These are phyloP conservation scores for Apamea epomidion DNA, from an alignment of 2,888 invertebrate genomes.

Conservation along the genomic window DNA sequence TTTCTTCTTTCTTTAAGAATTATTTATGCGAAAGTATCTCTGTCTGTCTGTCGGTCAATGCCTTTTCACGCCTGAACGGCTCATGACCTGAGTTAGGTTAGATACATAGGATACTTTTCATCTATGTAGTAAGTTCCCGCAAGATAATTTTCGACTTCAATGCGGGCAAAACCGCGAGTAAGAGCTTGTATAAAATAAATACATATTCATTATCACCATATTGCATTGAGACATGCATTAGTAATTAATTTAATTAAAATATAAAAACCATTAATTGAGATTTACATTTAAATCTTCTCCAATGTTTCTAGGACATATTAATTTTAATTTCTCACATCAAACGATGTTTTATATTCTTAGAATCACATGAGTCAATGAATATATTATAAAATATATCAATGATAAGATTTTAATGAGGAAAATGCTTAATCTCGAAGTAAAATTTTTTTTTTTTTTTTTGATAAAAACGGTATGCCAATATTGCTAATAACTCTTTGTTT, in stretches of 20 bases:
- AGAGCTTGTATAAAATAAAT: not conserved
- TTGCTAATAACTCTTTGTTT: too few relatives aligned
- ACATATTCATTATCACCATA: not conserved
- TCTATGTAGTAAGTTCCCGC: not conserved
- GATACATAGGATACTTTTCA: not conserved
- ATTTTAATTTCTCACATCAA: slow-evolving; percentile 36
- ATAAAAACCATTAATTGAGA: slow-evolving; percentile 13
- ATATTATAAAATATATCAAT: not conserved
- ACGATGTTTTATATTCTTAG: not conserved
- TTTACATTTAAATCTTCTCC: slow-evolving; percentile 18
- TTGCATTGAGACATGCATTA: slow-evolving; percentile 6
- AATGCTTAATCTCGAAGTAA: too few relatives aligned
- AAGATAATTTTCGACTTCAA: not conserved
- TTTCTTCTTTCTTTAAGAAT: too few relatives aligned
- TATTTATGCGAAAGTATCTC: too few relatives aligned
- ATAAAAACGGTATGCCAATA: too few relatives aligned
- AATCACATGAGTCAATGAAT: not conserved
- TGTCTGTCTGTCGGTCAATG: not conserved
- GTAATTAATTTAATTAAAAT: slow-evolving; percentile 22
- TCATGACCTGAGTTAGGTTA: not conserved
- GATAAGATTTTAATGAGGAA: too few relatives aligned
- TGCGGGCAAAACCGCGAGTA: not conserved
- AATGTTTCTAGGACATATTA: slow-evolving; percentile 56
- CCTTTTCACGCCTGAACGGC: not conserved
- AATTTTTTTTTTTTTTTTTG: too few relatives aligned